These are phyloP conservation scores for Antrozous pallidus DNA, from an alignment of 2,797 vertebrate genomes.

Conservation along the genomic window DNA sequence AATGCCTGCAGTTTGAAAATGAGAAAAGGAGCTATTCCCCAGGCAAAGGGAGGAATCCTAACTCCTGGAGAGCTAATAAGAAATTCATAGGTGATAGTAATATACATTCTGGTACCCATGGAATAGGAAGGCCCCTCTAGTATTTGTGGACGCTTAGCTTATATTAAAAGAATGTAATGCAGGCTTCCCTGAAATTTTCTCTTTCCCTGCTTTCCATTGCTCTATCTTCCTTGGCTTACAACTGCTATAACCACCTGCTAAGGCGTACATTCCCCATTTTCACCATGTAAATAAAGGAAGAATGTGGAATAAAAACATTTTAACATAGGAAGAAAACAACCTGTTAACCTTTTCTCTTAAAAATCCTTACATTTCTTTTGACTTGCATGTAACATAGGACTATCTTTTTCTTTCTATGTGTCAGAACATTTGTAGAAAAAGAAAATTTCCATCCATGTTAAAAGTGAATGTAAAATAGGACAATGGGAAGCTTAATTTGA, in stretches of 20 bases:
- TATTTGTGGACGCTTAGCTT: not conserved
- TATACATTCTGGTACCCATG: not conserved
- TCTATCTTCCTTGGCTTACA: not conserved
- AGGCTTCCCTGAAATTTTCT: not conserved
- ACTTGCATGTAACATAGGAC: not conserved
- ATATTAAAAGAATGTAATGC: not conserved
- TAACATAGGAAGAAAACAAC: not conserved
- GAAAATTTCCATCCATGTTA: not conserved
- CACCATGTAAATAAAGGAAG: not conserved
- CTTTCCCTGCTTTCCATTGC: not conserved
- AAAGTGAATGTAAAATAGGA: not conserved
- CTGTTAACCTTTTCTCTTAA: not conserved
- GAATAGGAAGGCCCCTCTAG: not conserved
- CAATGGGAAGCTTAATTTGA: not conserved
- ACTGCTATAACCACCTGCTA: not conserved
- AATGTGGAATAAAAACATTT: not conserved
- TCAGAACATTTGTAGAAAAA: not conserved
- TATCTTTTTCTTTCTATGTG: not conserved
- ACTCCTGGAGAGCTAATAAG: not conserved
- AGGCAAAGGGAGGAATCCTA: not conserved
- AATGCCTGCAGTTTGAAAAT: not conserved
- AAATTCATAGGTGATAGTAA: not conserved
- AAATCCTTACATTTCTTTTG: not conserved
- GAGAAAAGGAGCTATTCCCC: not conserved
- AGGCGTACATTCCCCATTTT: not conserved